phyloP scores from a whole-genome alignment of 2,797 vertebrate genomes.

The Avahi laniger region DNA sequence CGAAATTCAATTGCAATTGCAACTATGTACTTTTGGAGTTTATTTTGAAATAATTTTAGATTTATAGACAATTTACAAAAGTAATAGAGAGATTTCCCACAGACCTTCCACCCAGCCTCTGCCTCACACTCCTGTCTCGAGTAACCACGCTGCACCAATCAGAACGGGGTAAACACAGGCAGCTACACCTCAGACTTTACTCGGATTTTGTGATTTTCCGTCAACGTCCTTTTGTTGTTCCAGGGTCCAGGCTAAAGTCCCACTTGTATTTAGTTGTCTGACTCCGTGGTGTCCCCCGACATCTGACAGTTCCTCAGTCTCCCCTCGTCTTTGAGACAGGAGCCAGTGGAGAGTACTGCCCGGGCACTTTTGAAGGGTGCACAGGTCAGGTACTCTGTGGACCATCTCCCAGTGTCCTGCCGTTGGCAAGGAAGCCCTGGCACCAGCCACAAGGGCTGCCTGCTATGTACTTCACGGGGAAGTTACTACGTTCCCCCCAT shows the following conservation, averaged over 20 bases:
- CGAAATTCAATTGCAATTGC: neutral
- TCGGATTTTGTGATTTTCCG: neutral
- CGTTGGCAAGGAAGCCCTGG: no score
- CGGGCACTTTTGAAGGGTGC: neutral
- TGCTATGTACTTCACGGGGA: rapidly evolving
- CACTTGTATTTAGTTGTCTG: rapidly evolving
- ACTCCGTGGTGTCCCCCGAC: rapidly evolving
- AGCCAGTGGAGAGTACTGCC: neutral
- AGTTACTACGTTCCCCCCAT: neutral
- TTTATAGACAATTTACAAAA: neutral
- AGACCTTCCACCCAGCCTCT: neutral
- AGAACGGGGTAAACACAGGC: no score
- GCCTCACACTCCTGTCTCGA: no score
- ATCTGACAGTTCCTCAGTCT: rapidly evolving
- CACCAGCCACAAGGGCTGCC: no score
- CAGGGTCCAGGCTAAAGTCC: neutral
- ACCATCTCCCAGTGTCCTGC: neutral
- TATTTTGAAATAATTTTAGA: neutral
- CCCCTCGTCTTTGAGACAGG: rapidly evolving
- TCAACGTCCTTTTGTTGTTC: neutral
- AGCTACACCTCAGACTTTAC: neutral
- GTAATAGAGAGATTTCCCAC: neutral
- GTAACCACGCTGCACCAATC: neutral
- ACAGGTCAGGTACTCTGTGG: neutral
- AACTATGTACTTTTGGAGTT: neutral